These are phyloP conservation scores for Tipula helvola DNA, from an alignment of 2,888 invertebrate genomes.

Conservation along the genomic window DNA sequence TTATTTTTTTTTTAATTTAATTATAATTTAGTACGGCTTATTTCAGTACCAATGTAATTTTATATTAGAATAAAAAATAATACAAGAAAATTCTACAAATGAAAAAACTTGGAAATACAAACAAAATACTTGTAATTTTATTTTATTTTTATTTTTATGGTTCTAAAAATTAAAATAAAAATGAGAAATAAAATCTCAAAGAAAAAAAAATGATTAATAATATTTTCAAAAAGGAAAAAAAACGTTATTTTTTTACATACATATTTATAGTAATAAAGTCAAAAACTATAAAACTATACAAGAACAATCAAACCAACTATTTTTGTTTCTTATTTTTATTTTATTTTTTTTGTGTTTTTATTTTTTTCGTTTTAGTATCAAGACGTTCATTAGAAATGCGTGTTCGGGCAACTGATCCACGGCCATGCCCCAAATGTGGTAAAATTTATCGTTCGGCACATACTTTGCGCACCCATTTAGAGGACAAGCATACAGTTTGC, in stretches of 20 bases:
- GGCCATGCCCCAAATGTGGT: conserved; percentile 86
- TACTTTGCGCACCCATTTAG: conserved; percentile 79
- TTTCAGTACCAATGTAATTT: conserved; percentile 4
- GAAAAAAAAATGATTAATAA: not conserved
- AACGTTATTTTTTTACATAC: not conserved
- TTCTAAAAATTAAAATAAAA: not conserved
- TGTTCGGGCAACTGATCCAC: conserved; percentile 81
- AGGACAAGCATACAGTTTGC: conserved; percentile 87
- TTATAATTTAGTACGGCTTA: not conserved
- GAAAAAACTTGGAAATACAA: not conserved
- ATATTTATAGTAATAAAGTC: not conserved
- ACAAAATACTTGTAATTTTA: not conserved
- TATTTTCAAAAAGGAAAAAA: not conserved
- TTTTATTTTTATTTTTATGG: not conserved
- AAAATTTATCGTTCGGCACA: conserved; percentile 88
- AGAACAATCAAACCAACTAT: not conserved
- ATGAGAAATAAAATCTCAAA: conserved; percentile 4
- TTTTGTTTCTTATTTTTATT: conserved; percentile 8
- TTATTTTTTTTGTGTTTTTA: conserved; percentile 7
- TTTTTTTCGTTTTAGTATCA: conserved; percentile 39
- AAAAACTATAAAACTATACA: not conserved
- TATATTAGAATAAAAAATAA: not conserved
- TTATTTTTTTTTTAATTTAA: not conserved
- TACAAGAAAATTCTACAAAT: not conserved
- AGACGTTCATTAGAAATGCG: conserved; percentile 75